A percentile compares a stretch with the other conserved stretches of the same genome.
These are phyloP conservation scores for Perizoma flavofasciatum DNA, from an alignment of 2,888 invertebrate species.

Conservation along the genomic window DNA sequence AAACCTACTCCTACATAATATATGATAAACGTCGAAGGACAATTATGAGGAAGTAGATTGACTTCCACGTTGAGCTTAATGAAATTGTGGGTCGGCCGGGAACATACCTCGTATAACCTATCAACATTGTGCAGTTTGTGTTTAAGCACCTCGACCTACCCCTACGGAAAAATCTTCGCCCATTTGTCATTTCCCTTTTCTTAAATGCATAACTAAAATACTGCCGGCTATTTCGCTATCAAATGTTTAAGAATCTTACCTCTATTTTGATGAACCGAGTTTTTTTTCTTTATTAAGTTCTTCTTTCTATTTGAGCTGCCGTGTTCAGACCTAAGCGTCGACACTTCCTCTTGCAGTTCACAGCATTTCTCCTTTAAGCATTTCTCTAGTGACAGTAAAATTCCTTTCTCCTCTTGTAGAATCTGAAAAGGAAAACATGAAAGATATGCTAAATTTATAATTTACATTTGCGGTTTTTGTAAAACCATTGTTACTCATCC, in stretches of 20 bases:
- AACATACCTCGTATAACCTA: too few species aligned
- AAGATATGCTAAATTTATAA: too few species aligned
- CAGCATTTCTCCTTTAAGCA: conserved; percentile 90
- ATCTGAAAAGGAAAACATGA: conserved; percentile 72
- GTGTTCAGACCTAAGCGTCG: conserved; percentile 82
- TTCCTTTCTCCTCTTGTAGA: conserved; percentile 90
- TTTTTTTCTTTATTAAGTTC: conserved; percentile 80
- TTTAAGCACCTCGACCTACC: too few species aligned
- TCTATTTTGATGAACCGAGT: conserved; percentile 70
- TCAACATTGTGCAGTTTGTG: too few species aligned
- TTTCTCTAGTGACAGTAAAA: conserved; percentile 88
- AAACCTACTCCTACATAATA: too few species aligned
- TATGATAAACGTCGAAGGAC: too few species aligned
- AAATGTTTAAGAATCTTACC: conserved; percentile 51
- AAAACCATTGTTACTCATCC: too few species aligned
- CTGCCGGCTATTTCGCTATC: not conserved
- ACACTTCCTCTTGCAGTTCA: conserved; percentile 89
- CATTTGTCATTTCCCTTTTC: not conserved
- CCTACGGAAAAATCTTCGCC: too few species aligned
- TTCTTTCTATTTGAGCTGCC: conserved; percentile 77
- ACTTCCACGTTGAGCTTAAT: too few species aligned
- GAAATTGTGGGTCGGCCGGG: too few species aligned
- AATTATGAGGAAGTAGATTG: too few species aligned
- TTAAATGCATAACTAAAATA: not conserved
- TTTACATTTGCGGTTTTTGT: too few species aligned